phyloP scores from a whole-genome alignment of 2,888 invertebrate genomes.

The Clepsis dumicolana region DNA sequence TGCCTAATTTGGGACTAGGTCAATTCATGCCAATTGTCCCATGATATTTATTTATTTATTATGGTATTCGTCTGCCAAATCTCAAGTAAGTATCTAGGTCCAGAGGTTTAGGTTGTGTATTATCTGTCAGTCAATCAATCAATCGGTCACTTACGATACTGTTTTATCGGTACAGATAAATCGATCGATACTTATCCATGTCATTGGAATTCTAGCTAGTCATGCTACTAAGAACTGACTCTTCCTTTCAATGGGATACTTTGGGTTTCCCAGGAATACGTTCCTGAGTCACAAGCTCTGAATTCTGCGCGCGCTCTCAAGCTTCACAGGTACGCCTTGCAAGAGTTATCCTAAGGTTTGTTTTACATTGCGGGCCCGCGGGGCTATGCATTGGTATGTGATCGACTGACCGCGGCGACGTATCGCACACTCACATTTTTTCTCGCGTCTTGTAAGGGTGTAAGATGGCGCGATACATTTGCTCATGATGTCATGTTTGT shows the following conservation, averaged over 20 bases:
- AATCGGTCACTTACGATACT: no score
- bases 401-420: no score
- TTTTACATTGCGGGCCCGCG: background rate
- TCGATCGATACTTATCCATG: background rate
- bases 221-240: background rate
- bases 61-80: no score
- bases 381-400: no score
- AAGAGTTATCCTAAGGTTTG: background rate
- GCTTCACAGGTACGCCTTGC: no score
- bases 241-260: background rate
- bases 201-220: background rate
- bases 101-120: no score
- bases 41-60: no score
- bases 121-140: no score
- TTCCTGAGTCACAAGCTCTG: slow-evolving; percentile 21
- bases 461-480: slow-evolving; percentile 9
- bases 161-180: background rate
- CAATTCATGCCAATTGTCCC: no score
- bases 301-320: slow-evolving; percentile 12
- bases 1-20: no score
- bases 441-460: background rate
- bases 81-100: no score
- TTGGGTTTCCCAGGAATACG: slow-evolving; percentile 15
- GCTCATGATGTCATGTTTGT: slow-evolving; percentile 28
- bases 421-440: no score